Percentiles rank a stretch among this genome's conserved stretches.
Evolutionary conservation across 2,113 vertebrate genomes (phyloP).

Genomic region (Solea senegalensis): DNA sequence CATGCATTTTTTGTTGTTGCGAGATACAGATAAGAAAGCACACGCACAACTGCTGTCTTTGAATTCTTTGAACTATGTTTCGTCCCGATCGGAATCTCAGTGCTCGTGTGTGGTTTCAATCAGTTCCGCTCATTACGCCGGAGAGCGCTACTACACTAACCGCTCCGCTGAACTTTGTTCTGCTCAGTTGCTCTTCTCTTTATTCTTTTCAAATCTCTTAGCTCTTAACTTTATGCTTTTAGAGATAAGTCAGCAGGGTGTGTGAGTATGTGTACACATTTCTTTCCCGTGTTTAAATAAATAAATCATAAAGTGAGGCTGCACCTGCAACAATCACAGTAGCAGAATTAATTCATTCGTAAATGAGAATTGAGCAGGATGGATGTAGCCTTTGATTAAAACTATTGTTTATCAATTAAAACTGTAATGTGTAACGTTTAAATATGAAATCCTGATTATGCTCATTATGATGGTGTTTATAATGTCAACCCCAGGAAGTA

Average conservation of each 20-base stretch:
- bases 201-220: conserved; percentile 19
- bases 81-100: conserved; percentile 34
- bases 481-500: too few relatives aligned
- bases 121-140: conserved; percentile 58
- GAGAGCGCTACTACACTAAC: conserved; percentile 31
- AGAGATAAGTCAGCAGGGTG: conserved; percentile 26
- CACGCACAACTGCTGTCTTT: neutral
- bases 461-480: too few relatives aligned
- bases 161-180: conserved; percentile 34
- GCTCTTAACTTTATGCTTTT: conserved; percentile 25
- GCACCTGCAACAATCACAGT: neutral
- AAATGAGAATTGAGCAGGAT: too few relatives aligned
- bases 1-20: conserved; percentile 32
- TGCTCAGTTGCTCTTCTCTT: conserved; percentile 36
- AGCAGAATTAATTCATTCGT: too few relatives aligned
- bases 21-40: conserved; percentile 26
- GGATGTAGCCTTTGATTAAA: too few relatives aligned
- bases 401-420: too few relatives aligned
- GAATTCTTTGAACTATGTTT: conserved; percentile 16
- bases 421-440: too few relatives aligned
- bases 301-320: neutral
- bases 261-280: neutral
- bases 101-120: conserved; percentile 56
- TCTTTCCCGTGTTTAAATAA: neutral
- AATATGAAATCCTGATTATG: too few relatives aligned